Percentiles rank a stretch among this genome's conserved stretches.
Evolutionary conservation across 2,797 vertebrate species (phyloP).

Genomic region (Helicolenus hilgendorfi): DNA sequence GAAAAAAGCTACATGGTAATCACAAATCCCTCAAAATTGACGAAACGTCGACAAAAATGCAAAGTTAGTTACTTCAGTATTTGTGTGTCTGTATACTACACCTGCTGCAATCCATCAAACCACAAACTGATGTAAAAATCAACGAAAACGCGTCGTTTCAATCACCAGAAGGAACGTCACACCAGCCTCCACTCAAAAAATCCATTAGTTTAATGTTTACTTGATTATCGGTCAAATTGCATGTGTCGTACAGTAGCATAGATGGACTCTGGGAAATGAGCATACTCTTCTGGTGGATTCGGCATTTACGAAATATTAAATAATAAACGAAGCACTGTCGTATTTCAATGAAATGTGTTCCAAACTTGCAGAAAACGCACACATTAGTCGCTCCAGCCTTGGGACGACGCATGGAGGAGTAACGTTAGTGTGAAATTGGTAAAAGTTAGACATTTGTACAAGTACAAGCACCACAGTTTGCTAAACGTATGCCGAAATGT

Average conservation of each 20-base stretch:
- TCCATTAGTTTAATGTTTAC: background rate
- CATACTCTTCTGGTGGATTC: background rate
- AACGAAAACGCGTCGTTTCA: background rate
- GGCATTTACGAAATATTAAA: background rate
- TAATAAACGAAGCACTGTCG: background rate
- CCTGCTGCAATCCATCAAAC: background rate
- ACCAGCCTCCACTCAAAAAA: conserved; percentile 1
- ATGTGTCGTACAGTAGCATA: accelerated
- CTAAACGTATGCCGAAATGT: background rate
- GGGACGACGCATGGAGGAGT: no score
- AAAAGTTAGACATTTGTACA: conserved; percentile 21
- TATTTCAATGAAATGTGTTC: background rate
- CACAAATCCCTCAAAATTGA: background rate
- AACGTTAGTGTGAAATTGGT: background rate
- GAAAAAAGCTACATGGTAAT: background rate
- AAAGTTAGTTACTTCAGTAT: background rate
- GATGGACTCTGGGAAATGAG: accelerated
- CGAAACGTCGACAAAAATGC: background rate
- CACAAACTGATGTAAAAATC: background rate
- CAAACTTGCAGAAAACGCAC: background rate
- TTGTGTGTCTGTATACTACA: background rate
- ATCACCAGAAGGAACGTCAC: background rate
- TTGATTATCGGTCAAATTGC: background rate
- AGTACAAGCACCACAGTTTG: background rate
- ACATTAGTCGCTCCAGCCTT: background rate